Evolutionary conservation across 1,140 invertebrate genomes (phyloP), one percentile per base, ranked within the genome.

Genomic region (Brachionus plicatilis): DNA sequence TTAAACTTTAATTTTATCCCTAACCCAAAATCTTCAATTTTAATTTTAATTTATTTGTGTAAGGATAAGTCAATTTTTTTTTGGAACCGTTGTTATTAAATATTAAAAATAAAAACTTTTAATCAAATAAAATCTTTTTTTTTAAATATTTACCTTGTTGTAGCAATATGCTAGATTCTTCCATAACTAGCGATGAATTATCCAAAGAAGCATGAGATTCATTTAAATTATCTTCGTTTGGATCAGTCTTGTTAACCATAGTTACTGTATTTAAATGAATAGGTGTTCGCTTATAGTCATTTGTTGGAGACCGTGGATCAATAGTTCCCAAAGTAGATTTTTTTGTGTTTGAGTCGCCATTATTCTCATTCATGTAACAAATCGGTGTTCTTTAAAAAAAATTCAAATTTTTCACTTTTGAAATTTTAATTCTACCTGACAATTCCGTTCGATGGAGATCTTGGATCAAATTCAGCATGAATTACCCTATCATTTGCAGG

Each of bases 271-370:
- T 76, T 24, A 76, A 20, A 24, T 76, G 72, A 24, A 76, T 76
- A 4, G 72, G 72, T 24, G 72, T 76, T 24, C 72, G 72, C 7
- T 76, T 76, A 29, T 76, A 76, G 3, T 76, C 72, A 50, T 47
- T 27, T 20, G 72, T 76, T 47, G 72, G 72, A 14, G 72, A 76
- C 12, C 72, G 45, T 47, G 72, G 72, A 76, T 76, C 72, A 24
- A 50, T 29, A 6, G n/a, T 50, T 50, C 43, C 43, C 3, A 9
- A 41, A 5, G 20, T 12, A 14, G 47, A n/a, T 27, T 76, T 76
- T 50, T 76, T 76, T n/a, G 43, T 5, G 11, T 50, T 47, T 11
- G 43, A 47, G 2, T 76, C 72, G 3, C 72, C 47, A 17, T 72
- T 72, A 17, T 20, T 37, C 9, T 76, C 72, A 8, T 76, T 76